A percentile compares a stretch with the other conserved stretches of the same genome.
phyloP scores from a whole-genome alignment of 2,797 vertebrate genomes.

The Lagothrix lagotricha region DNA sequence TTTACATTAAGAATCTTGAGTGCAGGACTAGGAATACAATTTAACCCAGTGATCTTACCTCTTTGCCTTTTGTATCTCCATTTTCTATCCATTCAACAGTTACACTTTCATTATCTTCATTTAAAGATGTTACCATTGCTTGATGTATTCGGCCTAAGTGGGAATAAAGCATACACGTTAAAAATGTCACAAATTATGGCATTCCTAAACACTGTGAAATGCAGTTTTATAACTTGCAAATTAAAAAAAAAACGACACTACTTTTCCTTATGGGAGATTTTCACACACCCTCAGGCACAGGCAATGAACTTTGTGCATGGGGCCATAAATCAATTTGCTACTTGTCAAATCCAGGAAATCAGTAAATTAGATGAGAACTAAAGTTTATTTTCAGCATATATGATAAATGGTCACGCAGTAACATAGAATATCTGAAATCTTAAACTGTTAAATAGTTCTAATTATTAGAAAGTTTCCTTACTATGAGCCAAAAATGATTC shows the following conservation, averaged over 20 bases:
- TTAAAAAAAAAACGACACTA: not conserved
- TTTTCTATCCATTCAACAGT: conserved; percentile 99
- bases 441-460: not conserved
- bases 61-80: conserved; percentile 99
- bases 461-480: not conserved
- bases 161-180: conserved; percentile 61
- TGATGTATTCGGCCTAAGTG: conserved; percentile 96
- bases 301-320: not conserved
- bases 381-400: conserved; percentile 32
- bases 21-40: conserved; percentile 33
- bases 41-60: conserved; percentile 85
- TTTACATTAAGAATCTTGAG: not conserved
- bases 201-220: conserved; percentile 19
- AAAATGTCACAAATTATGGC: conserved; percentile 27
- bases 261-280: not conserved
- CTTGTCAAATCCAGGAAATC: conserved; percentile 27
- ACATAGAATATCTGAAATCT: not conserved
- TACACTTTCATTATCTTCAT: conserved; percentile 97
- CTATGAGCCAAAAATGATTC: not conserved
- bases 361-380: not conserved
- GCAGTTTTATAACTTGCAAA: not conserved
- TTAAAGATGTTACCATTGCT: conserved; percentile 98
- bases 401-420: not conserved
- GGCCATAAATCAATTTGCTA: not conserved
- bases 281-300: not conserved